phyloP scores from a whole-genome alignment of 2,797 vertebrate genomes.

The Dipus sagitta region DNA sequence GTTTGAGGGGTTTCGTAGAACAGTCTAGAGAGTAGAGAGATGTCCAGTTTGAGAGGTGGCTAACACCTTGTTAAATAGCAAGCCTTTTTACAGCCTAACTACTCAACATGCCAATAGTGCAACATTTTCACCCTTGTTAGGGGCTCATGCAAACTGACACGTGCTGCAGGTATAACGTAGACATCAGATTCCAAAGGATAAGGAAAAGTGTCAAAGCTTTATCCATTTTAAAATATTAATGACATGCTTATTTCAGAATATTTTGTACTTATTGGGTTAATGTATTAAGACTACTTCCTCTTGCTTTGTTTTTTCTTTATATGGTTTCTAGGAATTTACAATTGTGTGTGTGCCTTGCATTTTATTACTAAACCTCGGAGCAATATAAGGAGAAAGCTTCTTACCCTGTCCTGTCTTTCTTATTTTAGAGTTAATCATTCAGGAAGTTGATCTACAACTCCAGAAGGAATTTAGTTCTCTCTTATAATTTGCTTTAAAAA shows the following conservation, averaged over 20 bases:
- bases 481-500: slow-evolving; percentile 53
- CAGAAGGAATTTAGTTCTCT: slow-evolving; percentile 46
- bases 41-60: background rate
- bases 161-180: background rate
- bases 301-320: background rate
- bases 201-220: background rate
- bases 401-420: background rate
- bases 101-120: background rate
- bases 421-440: slow-evolving; percentile 52
- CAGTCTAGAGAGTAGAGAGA: background rate
- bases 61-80: background rate
- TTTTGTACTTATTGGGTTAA: slow-evolving; percentile 13
- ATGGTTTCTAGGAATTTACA: slow-evolving; percentile 17
- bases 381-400: slow-evolving; percentile 1
- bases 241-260: slow-evolving; percentile 7
- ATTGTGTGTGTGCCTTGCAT: background rate
- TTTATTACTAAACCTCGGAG: background rate
- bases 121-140: background rate
- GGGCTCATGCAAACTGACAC: background rate
- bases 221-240: slow-evolving; percentile 25
- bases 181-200: background rate
- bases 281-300: background rate
- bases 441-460: slow-evolving; percentile 40
- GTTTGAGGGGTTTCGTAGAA: background rate
- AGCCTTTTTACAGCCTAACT: fast-evolving